These are phyloP conservation scores for Leguminivora glycinivorella DNA, from an alignment of 1,140 invertebrate genomes.

Conservation along the genomic window DNA sequence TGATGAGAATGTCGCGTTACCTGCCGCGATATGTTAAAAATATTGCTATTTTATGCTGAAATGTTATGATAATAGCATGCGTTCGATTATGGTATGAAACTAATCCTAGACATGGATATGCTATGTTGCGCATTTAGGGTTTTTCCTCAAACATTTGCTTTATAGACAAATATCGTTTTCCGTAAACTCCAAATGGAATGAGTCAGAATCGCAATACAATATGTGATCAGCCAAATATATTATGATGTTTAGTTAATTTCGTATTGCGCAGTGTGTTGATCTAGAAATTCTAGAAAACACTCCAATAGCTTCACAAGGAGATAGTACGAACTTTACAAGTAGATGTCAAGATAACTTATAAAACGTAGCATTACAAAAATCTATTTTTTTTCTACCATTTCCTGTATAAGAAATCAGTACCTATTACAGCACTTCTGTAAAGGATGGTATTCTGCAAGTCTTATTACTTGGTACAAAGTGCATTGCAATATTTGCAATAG, in stretches of 20 bases:
- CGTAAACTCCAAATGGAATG: constrained; percentile 13
- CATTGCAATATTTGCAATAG: too few species aligned
- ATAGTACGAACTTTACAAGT: background rate
- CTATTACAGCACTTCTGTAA: too few species aligned
- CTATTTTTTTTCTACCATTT: too few species aligned
- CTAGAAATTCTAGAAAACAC: constrained; percentile 12
- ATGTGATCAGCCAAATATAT: constrained; percentile 11
- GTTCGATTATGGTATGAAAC: background rate
- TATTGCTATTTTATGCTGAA: constrained; percentile 33
- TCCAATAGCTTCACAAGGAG: background rate
- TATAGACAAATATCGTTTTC: background rate
- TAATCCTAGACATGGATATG: background rate
- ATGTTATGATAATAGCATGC: constrained; percentile 25
- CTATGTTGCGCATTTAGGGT: background rate
- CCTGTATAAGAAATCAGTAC: too few species aligned
- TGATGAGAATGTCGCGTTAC: constrained; percentile 44
- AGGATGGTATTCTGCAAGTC: too few species aligned
- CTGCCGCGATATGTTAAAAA: constrained; percentile 43
- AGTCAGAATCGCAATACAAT: constrained; percentile 9
- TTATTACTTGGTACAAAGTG: too few species aligned
- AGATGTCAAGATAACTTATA: background rate
- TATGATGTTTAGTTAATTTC: constrained; percentile 11
- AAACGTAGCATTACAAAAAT: too few species aligned
- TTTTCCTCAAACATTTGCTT: constrained; percentile 22
- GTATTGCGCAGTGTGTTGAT: constrained; percentile 17